Base-by-base conservation (phyloP, 2,888 invertebrate species). In the Iphiclides podalirius region DNA sequence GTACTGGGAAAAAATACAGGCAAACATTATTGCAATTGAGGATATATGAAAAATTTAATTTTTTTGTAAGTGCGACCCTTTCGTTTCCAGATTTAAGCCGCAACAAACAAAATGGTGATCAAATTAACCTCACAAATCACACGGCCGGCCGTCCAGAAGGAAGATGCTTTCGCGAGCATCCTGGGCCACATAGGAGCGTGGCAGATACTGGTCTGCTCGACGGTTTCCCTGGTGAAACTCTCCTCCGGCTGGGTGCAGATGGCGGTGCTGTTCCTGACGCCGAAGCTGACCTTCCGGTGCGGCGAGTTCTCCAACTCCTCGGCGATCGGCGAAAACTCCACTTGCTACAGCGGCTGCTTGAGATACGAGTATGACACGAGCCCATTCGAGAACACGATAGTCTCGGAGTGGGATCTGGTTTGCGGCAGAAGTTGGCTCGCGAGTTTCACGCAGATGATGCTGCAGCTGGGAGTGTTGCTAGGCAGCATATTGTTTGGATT, bases 241-340 rank as follows among this genome's bases (percentile, higher is more conserved):
- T 93, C 94, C 0, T 93, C 94, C 0, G 94, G 94, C 4, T 95
- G 94, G 94, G 93, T 94, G 43, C 94, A 94, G 59, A 83, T 95
- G 66, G 92, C 92, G 0, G 93, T 94, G 40, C 89, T 95, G 1
- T 94, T 95, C 58, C 79, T 94, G 44, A 93, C 94, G 0, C 93
- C 94, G 0, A 91, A 90, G 4, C 75, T 91, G 0, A 72, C 76
- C 0, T 91, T 89, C 58, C 79, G 83, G 57, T 93, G 93, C 61
- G 64, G 64, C 0, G 63, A 68, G 20, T 84, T 90, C 1, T 42
- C 52, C 4, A 74, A 74, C 13, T 55, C 62, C 8, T 82, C 82
- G 0, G 58, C 58, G 1, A 49, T 57, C 1, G 61, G 75, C 0
- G 70, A 70, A 20, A 88, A 85, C 12, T 82, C 76, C 0, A 65